Evolutionary conservation across 64 coral and sea anemone species (phyloP).

Genomic region (Porites australiensis): DNA sequence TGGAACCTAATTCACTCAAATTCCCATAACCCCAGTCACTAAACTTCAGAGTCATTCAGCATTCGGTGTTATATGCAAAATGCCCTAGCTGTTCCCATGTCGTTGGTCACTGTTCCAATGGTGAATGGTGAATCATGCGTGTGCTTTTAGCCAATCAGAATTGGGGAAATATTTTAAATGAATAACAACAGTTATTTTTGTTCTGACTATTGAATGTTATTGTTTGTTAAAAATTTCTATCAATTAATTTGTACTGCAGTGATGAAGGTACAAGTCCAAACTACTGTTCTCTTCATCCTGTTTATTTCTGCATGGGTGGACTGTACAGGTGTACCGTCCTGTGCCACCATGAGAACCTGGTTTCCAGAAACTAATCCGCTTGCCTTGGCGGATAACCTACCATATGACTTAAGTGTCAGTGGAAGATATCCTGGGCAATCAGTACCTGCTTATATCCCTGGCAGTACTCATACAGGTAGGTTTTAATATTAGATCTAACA

Average conservation of each 20-base stretch:
- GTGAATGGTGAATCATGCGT: no score
- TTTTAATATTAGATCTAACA: no score
- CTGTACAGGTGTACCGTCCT: slow-evolving; percentile 24
- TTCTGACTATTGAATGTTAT: no score
- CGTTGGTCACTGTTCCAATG: no score
- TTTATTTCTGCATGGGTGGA: slow-evolving; percentile 10
- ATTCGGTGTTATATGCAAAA: no score
- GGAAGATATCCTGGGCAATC: neutral
- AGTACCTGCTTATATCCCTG: neutral
- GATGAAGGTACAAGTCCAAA: neutral
- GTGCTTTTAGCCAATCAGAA: no score
- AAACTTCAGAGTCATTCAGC: no score
- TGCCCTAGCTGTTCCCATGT: no score
- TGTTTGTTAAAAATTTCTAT: neutral
- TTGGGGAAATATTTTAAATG: no score
- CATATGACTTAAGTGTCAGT: slow-evolving; percentile 13
- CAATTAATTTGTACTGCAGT: neutral
- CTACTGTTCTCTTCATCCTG: neutral
- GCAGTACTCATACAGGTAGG: slow-evolving; percentile 12
- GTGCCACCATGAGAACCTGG: slow-evolving; percentile 24
- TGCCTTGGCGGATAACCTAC: slow-evolving; percentile 1
- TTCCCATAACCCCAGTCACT: no score
- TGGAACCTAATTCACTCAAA: no score
- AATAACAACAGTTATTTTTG: no score
- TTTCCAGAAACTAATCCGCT: slow-evolving; percentile 18